Evolutionary conservation across 2,113 vertebrate genomes (phyloP).

Genomic region (Ictidomys tridecemlineatus): DNA sequence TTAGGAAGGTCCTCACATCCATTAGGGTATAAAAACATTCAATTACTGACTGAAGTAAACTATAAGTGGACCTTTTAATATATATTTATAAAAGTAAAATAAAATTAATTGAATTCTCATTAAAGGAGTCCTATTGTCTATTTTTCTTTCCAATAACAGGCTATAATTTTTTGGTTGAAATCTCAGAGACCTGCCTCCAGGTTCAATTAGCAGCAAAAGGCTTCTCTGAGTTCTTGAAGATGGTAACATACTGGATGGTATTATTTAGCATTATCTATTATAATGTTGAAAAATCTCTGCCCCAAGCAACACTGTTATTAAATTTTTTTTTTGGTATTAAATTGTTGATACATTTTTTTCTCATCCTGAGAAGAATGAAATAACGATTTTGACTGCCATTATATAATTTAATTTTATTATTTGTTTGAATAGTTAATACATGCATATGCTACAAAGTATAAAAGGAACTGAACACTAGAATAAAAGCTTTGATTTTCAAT

Average conservation of each 20-base stretch:
- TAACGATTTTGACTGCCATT: neutral
- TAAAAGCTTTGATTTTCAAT: neutral
- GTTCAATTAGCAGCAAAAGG: neutral
- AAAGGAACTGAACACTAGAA: neutral
- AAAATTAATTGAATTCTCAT: neutral
- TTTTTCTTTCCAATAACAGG: neutral
- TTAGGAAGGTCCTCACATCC: neutral
- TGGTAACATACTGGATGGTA: neutral
- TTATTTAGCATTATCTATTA: neutral
- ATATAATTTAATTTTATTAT: conserved; percentile 6
- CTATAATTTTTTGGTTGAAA: neutral
- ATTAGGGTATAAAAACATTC: neutral
- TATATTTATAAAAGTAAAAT: neutral
- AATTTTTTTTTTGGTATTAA: neutral
- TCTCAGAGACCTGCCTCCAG: neutral
- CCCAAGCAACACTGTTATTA: neutral
- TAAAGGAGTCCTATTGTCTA: neutral
- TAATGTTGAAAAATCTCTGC: neutral
- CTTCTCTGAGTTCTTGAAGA: neutral
- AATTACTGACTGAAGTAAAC: neutral
- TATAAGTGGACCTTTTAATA: neutral
- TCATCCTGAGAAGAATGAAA: neutral
- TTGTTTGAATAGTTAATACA: neutral
- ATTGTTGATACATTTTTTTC: neutral
- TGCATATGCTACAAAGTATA: neutral